Percentiles rank a stretch among this genome's conserved stretches.
Conservation (phyloP, 2,113 vertebrate genomes). For the Symphodus melops region DNA sequence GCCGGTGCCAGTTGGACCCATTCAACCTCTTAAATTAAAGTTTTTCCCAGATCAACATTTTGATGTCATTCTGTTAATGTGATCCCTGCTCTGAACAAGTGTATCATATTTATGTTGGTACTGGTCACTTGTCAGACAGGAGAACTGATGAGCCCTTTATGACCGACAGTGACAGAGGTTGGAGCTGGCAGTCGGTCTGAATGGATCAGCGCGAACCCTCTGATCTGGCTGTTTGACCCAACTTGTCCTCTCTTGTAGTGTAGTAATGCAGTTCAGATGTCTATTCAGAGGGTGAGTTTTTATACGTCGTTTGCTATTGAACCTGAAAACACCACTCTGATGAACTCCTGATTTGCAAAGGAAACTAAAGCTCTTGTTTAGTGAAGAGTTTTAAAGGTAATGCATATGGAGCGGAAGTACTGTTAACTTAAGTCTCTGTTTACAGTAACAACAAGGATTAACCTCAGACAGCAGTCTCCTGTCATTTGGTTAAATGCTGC, state of each 20-base stretch:
- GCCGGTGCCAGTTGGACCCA: neutral
- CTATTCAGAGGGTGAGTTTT: neutral
- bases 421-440: conserved; percentile 1
- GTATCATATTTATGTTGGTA: neutral
- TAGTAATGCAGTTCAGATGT: neutral
- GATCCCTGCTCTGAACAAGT: neutral
- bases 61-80: conserved; percentile 1
- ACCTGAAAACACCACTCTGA: neutral
- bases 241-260: neutral
- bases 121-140: neutral
- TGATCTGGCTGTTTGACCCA: conserved; percentile 5
- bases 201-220: neutral
- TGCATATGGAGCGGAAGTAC: conserved; percentile 3
- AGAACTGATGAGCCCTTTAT: neutral
- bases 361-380: neutral
- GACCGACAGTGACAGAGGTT: neutral
- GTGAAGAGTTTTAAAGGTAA: neutral
- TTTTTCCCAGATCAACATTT: neutral
- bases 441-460: conserved; percentile 15
- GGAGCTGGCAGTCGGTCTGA: conserved; percentile 6
- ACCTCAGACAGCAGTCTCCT: neutral
- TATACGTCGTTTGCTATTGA: neutral
- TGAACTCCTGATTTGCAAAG: neutral
- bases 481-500: conserved; percentile 4
- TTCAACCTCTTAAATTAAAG: neutral